phyloP scores from a whole-genome alignment of 2,888 invertebrate genomes.

The Heliconius ethilla region DNA sequence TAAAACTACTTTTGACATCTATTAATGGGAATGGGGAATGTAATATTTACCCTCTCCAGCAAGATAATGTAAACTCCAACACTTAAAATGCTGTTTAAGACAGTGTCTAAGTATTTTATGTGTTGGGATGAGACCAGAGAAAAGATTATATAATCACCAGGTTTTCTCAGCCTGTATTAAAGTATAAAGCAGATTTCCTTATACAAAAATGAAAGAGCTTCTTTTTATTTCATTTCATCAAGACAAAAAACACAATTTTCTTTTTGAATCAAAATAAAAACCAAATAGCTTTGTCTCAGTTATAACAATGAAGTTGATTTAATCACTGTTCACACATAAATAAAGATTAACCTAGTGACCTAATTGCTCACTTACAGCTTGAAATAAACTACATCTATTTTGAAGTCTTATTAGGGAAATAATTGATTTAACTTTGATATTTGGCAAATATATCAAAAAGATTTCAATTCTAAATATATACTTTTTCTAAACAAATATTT shows the following conservation, averaged over 20 bases:
- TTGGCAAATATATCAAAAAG: background rate
- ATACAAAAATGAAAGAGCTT: background rate
- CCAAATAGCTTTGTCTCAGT: background rate
- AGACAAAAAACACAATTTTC: background rate
- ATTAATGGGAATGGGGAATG: background rate
- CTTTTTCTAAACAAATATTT: background rate
- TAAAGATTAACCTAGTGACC: constrained; percentile 11
- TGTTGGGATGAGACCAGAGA: too few relatives aligned
- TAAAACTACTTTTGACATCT: background rate
- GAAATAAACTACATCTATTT: constrained; percentile 1
- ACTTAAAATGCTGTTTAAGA: background rate
- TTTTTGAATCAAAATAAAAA: background rate
- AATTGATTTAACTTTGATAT: constrained; percentile 2
- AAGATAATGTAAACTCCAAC: background rate
- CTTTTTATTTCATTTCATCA: too few relatives aligned
- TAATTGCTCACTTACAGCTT: background rate
- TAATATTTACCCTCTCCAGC: background rate
- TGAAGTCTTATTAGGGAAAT: background rate
- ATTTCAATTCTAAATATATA: background rate
- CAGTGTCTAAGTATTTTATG: too few relatives aligned
- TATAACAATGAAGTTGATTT: constrained; percentile 1
- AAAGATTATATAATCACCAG: too few relatives aligned
- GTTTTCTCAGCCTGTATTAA: too few relatives aligned
- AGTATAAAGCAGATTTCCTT: background rate
- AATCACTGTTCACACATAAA: constrained; percentile 15